Evolutionary conservation across 2,888 invertebrate genomes (phyloP).

Genomic region (Trachelus iudaicus): DNA sequence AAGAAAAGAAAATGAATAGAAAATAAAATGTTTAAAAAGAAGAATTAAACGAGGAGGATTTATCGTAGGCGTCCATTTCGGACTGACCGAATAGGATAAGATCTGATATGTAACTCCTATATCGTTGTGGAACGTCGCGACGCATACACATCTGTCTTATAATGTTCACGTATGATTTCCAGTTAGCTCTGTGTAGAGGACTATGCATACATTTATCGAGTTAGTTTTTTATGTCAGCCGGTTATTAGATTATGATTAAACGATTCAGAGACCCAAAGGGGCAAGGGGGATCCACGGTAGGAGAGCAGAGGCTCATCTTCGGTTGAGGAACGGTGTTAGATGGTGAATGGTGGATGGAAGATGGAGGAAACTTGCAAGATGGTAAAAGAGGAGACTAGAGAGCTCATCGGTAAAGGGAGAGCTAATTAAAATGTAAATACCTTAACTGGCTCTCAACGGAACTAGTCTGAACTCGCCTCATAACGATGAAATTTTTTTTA

Average conservation of each 20-base stretch:
- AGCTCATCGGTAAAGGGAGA: slow-evolving; percentile 43
- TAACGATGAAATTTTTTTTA: slow-evolving; percentile 34
- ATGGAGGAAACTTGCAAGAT: slow-evolving; percentile 13
- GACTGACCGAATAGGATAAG: neutral
- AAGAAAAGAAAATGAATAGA: neutral
- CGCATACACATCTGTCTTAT: neutral
- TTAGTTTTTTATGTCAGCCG: slow-evolving; percentile 64
- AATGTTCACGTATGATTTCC: neutral
- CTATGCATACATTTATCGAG: slow-evolving; percentile 53
- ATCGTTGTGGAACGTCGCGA: neutral
- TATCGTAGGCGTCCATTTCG: neutral
- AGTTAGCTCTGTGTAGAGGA: neutral
- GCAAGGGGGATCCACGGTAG: slow-evolving; percentile 23
- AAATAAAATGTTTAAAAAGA: neutral
- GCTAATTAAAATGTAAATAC: slow-evolving; percentile 64
- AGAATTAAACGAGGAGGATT: neutral
- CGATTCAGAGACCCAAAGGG: slow-evolving; percentile 50
- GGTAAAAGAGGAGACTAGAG: slow-evolving; percentile 14
- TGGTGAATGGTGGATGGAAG: neutral
- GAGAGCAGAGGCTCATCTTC: slow-evolving; percentile 9
- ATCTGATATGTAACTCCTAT: neutral
- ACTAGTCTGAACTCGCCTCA: slow-evolving; percentile 30
- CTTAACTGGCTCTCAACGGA: slow-evolving; percentile 47
- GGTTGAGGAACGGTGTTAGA: neutral
- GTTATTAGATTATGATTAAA: slow-evolving; percentile 66